A percentile compares a stretch with the other conserved stretches of the same genome.
Evolutionary conservation across 2,113 vertebrate species (phyloP).

Genomic region (Opisthocomus hoazin): DNA sequence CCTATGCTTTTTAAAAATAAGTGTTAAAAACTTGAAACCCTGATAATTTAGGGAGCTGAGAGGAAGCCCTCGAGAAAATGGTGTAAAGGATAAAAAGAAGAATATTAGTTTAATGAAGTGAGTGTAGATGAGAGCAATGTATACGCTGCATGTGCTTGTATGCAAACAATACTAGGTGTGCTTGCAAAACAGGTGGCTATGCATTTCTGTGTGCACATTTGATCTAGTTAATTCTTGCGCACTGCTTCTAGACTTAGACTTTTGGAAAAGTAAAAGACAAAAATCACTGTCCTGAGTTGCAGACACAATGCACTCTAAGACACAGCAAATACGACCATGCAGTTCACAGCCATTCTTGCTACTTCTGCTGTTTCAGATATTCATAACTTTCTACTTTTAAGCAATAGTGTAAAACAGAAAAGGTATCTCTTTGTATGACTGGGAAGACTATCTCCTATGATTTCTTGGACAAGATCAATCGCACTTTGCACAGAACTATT

Average conservation of each 20-base stretch:
- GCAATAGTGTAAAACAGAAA: not conserved
- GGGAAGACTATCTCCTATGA: not conserved
- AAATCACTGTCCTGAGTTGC: not conserved
- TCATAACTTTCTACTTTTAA: not conserved
- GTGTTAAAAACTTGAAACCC: not conserved
- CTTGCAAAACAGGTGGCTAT: accelerated
- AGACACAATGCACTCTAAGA: not conserved
- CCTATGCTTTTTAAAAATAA: not conserved
- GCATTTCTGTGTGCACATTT: accelerated
- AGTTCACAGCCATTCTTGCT: not conserved
- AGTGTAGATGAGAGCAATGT: accelerated
- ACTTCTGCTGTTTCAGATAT: not conserved
- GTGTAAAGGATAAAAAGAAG: not conserved
- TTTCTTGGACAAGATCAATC: not conserved
- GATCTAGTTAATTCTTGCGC: too few species aligned
- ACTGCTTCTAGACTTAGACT: too few species aligned
- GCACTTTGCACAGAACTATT: not conserved
- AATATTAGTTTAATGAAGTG: not conserved
- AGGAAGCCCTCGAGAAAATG: not conserved
- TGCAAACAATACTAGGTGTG: not conserved
- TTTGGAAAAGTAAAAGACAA: too few species aligned
- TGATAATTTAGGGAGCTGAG: not conserved
- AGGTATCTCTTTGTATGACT: not conserved
- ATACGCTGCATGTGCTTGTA: too few species aligned
- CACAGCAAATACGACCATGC: not conserved